Conservation (phyloP, 2,113 vertebrate genomes). For the Dendrocopos noguchii region DNA sequence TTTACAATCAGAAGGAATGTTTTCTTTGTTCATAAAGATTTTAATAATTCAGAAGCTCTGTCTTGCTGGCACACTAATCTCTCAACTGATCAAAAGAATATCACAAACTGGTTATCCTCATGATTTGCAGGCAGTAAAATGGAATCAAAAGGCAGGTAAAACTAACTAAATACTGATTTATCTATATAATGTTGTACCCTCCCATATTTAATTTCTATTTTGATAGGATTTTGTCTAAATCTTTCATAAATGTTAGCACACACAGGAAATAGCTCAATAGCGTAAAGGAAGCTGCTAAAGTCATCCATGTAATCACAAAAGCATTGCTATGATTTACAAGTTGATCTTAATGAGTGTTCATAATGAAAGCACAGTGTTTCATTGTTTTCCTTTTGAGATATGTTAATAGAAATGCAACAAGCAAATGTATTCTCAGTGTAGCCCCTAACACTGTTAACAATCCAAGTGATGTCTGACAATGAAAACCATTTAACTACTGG, state of each 20-base stretch:
- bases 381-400: background rate
- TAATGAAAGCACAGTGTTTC: background rate
- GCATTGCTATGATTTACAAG: background rate
- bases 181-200: background rate
- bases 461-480: background rate
- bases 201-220: background rate
- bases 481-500: background rate
- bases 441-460: background rate
- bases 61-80: background rate
- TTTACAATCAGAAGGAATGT: background rate
- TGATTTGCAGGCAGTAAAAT: background rate
- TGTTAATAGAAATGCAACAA: background rate
- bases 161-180: background rate
- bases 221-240: background rate
- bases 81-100: background rate
- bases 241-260: background rate
- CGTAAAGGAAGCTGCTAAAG: background rate
- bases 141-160: background rate
- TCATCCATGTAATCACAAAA: background rate
- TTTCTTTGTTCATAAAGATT: background rate
- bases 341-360: background rate
- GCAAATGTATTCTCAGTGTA: background rate
- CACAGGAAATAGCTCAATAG: background rate
- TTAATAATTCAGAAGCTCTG: constrained; percentile 47
- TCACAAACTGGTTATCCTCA: background rate